phyloP scores from a whole-genome alignment of 2,797 vertebrate species.

The Oreochromis mossambicus region DNA sequence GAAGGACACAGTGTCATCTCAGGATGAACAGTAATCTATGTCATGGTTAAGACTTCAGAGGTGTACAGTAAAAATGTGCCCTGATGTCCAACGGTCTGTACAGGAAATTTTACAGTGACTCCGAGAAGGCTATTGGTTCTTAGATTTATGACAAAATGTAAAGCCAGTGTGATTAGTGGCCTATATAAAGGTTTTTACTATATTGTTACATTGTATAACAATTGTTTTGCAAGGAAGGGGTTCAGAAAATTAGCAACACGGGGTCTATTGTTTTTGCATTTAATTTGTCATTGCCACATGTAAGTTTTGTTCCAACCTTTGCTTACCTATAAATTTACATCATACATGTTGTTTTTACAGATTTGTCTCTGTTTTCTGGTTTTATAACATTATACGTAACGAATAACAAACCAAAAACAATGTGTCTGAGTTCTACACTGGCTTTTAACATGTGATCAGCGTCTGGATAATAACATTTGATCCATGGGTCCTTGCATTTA shows the following conservation, averaged over 20 bases:
- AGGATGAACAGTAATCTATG: conserved; percentile 31
- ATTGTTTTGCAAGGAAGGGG: background rate
- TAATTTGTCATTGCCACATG: background rate
- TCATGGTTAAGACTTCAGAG: conserved; percentile 20
- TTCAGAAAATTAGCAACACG: background rate
- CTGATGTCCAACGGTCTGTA: background rate
- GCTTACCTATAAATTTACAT: background rate
- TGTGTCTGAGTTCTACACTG: background rate
- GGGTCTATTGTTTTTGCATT: background rate
- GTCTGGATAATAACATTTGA: background rate
- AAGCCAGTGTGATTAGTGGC: background rate
- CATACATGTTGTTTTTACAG: background rate
- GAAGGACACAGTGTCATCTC: conserved; percentile 52
- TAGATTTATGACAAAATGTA: background rate
- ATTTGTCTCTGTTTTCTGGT: background rate
- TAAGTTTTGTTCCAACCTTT: background rate
- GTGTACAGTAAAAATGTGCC: conserved; percentile 1
- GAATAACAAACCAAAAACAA: background rate
- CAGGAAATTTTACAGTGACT: background rate
- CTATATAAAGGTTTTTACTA: background rate
- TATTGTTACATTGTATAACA: background rate
- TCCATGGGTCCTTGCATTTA: background rate
- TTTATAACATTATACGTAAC: background rate
- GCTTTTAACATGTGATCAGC: background rate
- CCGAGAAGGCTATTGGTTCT: background rate